Conservation (phyloP, 2,797 vertebrate genomes). For the Eurystomus glaucurus region DNA sequence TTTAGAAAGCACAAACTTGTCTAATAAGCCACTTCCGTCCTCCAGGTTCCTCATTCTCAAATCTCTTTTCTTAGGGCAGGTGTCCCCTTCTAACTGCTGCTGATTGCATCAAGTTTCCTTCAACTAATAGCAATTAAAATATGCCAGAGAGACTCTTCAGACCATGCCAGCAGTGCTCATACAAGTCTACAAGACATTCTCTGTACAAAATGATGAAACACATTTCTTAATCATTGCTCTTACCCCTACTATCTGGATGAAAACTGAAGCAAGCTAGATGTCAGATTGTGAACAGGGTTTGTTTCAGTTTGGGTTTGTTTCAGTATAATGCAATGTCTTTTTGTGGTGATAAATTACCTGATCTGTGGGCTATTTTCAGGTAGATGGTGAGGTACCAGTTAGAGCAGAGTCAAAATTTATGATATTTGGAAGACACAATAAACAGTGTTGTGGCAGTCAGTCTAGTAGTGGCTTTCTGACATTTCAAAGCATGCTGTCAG, state of each 20-base stretch:
- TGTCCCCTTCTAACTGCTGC: not conserved
- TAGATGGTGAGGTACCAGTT: not conserved
- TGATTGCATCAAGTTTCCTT: not conserved
- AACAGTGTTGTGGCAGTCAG: not conserved
- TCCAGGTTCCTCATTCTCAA: not conserved
- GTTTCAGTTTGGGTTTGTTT: not conserved
- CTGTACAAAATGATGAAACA: not conserved
- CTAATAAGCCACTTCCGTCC: not conserved
- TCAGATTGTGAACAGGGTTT: not conserved
- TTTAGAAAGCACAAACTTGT: not conserved
- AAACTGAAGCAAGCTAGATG: not conserved
- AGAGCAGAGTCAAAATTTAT: not conserved
- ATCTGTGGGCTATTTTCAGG: not conserved
- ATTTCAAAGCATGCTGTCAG: slow-evolving; percentile 5
- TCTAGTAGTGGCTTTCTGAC: not conserved
- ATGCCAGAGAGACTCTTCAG: not conserved
- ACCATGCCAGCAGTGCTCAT: not conserved
- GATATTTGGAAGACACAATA: not conserved
- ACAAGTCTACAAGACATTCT: not conserved
- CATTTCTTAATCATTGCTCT: not conserved
- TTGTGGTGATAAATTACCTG: not conserved
- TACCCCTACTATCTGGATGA: not conserved
- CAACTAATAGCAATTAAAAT: not conserved
- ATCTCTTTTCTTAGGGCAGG: not conserved
- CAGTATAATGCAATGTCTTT: not conserved